Percentiles rank a stretch among this genome's conserved stretches.
Conservation (phyloP, 2,888 invertebrate genomes). For the Stenodera caucasica region DNA sequence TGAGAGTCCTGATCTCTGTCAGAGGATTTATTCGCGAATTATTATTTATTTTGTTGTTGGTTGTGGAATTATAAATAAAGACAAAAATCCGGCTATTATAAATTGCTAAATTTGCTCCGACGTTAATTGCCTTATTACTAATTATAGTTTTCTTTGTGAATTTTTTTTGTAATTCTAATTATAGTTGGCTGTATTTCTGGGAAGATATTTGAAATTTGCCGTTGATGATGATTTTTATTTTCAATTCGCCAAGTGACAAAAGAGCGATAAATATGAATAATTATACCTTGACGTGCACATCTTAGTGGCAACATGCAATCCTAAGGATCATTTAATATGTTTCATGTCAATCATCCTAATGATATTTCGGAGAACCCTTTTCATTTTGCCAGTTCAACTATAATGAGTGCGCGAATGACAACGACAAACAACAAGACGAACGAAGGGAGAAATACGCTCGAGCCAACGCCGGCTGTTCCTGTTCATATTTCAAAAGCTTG, state of each 20-base stretch:
- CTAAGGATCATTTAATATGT: constrained; percentile 55
- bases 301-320: constrained; percentile 51
- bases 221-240: background rate
- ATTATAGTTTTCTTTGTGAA: background rate
- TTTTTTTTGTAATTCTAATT: background rate
- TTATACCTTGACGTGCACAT: constrained; percentile 48
- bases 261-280: constrained; percentile 52
- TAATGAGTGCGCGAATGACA: constrained; percentile 41
- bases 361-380: constrained; percentile 52
- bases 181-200: background rate
- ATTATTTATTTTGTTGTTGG: too few species aligned
- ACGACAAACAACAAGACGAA: constrained; percentile 2
- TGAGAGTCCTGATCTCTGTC: too few species aligned
- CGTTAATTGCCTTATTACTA: constrained; percentile 3
- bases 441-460: background rate
- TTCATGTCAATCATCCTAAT: constrained; percentile 56
- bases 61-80: background rate
- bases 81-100: background rate
- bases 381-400: constrained; percentile 48
- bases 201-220: constrained; percentile 1
- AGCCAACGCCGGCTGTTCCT: constrained; percentile 37
- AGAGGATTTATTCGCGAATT: too few species aligned
- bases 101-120: constrained; percentile 5
- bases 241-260: constrained; percentile 34
- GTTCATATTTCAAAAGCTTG: constrained; percentile 39